A percentile compares a stretch with the other conserved stretches of the same genome.
phyloP scores from a whole-genome alignment of 1,140 invertebrate genomes.

The Latrodectus geometricus region DNA sequence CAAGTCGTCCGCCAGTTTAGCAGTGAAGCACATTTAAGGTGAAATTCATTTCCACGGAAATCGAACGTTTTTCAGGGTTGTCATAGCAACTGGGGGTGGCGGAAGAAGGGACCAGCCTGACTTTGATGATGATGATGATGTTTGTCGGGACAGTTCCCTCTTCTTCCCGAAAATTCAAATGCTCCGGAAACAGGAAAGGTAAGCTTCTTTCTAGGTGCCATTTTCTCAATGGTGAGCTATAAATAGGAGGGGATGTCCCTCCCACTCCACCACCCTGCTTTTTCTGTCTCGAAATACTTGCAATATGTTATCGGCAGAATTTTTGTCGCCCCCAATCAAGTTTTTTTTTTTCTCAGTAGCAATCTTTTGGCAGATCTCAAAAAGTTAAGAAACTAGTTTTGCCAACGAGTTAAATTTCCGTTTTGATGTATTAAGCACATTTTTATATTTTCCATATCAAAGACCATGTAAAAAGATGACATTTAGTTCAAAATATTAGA shows the following conservation, averaged over 20 bases:
- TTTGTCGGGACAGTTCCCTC: slow-evolving; percentile 13
- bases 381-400: too few relatives aligned
- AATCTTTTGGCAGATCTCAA: too few relatives aligned
- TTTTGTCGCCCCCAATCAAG: not conserved
- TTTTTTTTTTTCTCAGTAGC: not conserved
- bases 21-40: slow-evolving; percentile 36
- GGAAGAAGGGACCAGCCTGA: slow-evolving; percentile 9
- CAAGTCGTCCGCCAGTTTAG: slow-evolving; percentile 31
- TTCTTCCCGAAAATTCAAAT: slow-evolving; percentile 28
- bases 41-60: slow-evolving; percentile 40
- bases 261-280: not conserved
- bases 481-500: too few relatives aligned
- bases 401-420: too few relatives aligned
- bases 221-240: not conserved
- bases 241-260: not conserved
- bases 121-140: slow-evolving; percentile 48
- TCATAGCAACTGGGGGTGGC: slow-evolving; percentile 16
- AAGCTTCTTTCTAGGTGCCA: slow-evolving; percentile 20
- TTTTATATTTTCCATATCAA: too few relatives aligned
- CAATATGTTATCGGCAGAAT: not conserved
- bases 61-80: slow-evolving; percentile 17
- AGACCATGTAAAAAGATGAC: too few relatives aligned
- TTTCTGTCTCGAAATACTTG: not conserved
- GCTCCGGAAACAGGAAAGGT: slow-evolving; percentile 41
- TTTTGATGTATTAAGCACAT: too few relatives aligned